Evolutionary conservation across 2,888 invertebrate genomes (phyloP).

Genomic region (Leptura quadrifasciata): DNA sequence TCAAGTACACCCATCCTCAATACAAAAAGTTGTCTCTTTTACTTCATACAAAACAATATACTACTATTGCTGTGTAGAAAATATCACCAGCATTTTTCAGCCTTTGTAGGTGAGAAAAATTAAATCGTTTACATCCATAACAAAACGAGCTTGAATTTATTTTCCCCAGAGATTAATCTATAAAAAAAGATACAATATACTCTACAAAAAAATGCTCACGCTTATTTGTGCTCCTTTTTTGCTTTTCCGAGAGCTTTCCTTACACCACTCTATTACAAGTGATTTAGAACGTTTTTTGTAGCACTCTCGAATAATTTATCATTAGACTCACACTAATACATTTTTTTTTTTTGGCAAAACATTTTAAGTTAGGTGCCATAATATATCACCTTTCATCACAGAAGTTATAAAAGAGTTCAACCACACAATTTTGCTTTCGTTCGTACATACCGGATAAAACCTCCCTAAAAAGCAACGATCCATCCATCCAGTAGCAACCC

Average conservation of each 20-base stretch:
- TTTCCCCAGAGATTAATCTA: too few species aligned
- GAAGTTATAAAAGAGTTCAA: background rate
- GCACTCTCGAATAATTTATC: slow-evolving; percentile 7
- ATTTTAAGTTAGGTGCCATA: background rate
- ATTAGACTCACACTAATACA: background rate
- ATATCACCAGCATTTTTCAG: too few species aligned
- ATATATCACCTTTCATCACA: background rate
- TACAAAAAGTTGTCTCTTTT: too few species aligned
- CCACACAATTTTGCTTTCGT: background rate
- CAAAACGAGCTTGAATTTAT: too few species aligned
- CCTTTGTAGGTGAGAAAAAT: too few species aligned
- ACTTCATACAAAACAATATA: too few species aligned
- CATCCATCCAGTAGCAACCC: background rate
- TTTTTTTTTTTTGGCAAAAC: background rate
- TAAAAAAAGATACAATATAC: background rate
- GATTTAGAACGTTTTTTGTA: background rate
- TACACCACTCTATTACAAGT: slow-evolving; percentile 2
- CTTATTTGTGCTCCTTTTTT: background rate
- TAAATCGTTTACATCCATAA: too few species aligned
- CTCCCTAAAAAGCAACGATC: slow-evolving; percentile 7
- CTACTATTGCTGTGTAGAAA: too few species aligned
- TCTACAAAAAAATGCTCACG: background rate
- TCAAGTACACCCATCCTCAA: too few species aligned
- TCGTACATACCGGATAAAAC: background rate
- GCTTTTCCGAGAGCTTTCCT: background rate